phyloP scores from a whole-genome alignment of 1,140 invertebrate genomes.

The Sogatella furcifera region DNA sequence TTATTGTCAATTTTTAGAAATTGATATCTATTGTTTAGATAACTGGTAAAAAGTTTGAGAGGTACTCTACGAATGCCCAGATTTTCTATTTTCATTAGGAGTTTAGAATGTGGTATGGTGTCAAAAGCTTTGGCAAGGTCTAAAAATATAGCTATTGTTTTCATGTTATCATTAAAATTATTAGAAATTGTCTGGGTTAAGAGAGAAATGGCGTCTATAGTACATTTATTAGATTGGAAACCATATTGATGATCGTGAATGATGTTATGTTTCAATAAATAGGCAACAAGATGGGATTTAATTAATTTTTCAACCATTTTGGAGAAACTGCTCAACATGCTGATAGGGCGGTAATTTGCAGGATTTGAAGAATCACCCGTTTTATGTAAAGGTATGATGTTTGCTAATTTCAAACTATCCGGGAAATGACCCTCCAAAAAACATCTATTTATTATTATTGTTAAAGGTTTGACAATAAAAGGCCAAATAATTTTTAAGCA shows the following conservation, averaged over 20 bases:
- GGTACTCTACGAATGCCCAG: not conserved
- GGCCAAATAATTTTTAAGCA: not conserved
- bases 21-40: not conserved
- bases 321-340: not conserved
- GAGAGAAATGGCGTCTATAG: not conserved
- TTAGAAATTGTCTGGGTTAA: not conserved
- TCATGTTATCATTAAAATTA: not conserved
- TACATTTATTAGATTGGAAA: not conserved
- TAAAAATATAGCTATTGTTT: not conserved
- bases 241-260: not conserved
- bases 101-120: not conserved
- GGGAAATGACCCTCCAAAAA: not conserved
- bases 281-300: not conserved
- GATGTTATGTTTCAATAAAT: not conserved
- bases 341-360: not conserved
- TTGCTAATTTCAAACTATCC: not conserved
- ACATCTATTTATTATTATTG: not conserved
- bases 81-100: not conserved
- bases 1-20: not conserved
- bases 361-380: not conserved
- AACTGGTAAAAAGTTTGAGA: not conserved
- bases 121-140: not conserved
- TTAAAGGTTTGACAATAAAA: not conserved
- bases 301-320: not conserved
- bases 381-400: not conserved